These are phyloP conservation scores for Marronus borbonicus DNA, from an alignment of 2,888 invertebrate species.

Conservation along the genomic window DNA sequence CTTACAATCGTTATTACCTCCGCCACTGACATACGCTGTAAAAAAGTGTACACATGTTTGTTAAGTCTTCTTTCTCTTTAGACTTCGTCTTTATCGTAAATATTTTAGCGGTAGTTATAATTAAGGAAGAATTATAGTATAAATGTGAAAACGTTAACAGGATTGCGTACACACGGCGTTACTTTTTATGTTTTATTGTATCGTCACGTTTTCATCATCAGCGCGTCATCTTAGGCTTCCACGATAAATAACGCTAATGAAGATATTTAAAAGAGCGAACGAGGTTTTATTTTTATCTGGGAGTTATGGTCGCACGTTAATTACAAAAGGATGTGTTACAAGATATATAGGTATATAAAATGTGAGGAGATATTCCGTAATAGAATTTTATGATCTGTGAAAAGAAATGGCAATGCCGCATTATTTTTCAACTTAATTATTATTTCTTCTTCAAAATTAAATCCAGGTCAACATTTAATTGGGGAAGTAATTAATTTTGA, in stretches of 20 bases:
- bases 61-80: neutral
- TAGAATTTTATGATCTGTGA: constrained; percentile 20
- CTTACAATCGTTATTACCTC: no score
- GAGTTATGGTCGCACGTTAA: constrained; percentile 20
- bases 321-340: constrained; percentile 17
- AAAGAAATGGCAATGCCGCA: neutral
- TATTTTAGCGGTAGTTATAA: constrained; percentile 23
- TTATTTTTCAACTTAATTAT: no score
- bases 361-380: constrained; percentile 3
- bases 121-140: neutral
- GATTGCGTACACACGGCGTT: constrained; percentile 1
- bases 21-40: no score
- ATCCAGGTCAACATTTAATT: no score
- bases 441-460: no score
- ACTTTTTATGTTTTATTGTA: constrained; percentile 17
- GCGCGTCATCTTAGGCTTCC: neutral
- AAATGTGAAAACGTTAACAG: constrained; percentile 10
- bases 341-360: constrained; percentile 3
- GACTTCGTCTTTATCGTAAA: neutral
- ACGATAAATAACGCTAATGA: constrained; percentile 32
- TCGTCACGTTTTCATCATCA: constrained; percentile 22
- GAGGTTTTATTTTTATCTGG: constrained; percentile 13
- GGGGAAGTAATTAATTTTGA: no score
- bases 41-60: neutral
- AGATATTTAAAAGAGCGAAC: constrained; percentile 8